These are phyloP conservation scores for Lasius fuliginosus DNA, from an alignment of 2,888 invertebrate genomes.

Conservation along the genomic window DNA sequence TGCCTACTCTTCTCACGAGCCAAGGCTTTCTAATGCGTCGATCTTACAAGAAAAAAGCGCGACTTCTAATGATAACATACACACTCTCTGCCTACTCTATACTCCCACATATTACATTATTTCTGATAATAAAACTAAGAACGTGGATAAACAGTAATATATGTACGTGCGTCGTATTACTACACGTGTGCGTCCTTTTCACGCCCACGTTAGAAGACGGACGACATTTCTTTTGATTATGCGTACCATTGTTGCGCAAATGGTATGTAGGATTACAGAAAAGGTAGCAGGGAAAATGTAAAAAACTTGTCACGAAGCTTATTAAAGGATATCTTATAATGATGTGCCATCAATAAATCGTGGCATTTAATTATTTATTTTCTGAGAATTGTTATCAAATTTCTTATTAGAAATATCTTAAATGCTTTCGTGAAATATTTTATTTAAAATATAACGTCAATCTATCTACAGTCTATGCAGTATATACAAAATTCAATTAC, in stretches of 20 bases:
- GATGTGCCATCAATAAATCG: not conserved
- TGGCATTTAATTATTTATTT: not conserved
- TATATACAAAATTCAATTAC: not conserved
- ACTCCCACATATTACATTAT: slow-evolving; percentile 45
- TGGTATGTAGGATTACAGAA: not conserved
- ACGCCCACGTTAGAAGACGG: slow-evolving; percentile 11
- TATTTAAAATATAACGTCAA: not conserved
- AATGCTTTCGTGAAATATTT: slow-evolving; percentile 5
- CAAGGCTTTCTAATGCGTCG: slow-evolving; percentile 18
- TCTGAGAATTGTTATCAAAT: not conserved
- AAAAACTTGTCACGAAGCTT: not conserved
- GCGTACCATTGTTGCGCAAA: not conserved
- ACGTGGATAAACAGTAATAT: slow-evolving; percentile 48
- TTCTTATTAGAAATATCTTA: not conserved
- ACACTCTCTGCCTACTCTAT: slow-evolving; percentile 32
- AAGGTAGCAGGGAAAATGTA: too few relatives aligned
- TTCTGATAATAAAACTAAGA: slow-evolving; percentile 35
- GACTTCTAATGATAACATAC: slow-evolving; percentile 29
- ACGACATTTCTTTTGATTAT: slow-evolving; percentile 19
- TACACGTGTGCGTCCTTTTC: slow-evolving; percentile 17
- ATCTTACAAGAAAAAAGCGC: slow-evolving; percentile 30
- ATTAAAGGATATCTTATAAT: not conserved
- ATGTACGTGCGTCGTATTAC: slow-evolving; percentile 31
- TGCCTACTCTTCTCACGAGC: not conserved
- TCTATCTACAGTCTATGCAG: not conserved